phyloP scores from a whole-genome alignment of 1,140 invertebrate genomes.

The Nasonia vitripennis region DNA sequence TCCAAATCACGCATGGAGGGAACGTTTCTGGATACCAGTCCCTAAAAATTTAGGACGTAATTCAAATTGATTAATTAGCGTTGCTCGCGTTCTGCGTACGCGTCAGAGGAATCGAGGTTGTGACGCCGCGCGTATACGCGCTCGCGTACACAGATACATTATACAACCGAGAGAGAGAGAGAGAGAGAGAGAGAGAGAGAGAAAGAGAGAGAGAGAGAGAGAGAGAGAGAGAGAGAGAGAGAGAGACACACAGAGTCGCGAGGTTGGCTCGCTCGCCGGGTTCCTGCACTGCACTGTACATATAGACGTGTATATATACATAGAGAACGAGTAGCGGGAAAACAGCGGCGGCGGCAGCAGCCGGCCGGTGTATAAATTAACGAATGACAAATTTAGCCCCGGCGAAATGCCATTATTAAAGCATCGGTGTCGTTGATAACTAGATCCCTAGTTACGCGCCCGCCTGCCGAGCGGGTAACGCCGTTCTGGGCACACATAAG shows the following conservation, averaged over 20 bases:
- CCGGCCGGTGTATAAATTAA: constrained; percentile 50
- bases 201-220: no score
- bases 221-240: no score
- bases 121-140: neutral
- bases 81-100: neutral
- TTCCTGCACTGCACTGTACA: neutral
- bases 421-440: constrained; percentile 48
- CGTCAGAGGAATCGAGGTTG: neutral
- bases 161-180: neutral
- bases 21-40: neutral
- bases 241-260: no score
- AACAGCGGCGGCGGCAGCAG: neutral
- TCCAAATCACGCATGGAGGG: no score
- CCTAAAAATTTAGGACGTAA: neutral
- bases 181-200: no score
- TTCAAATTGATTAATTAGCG: constrained; percentile 44
- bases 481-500: neutral
- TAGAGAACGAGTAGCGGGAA: neutral
- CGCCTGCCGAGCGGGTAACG: neutral
- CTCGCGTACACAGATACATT: neutral
- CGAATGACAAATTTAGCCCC: constrained; percentile 51
- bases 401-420: constrained; percentile 48
- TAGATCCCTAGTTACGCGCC: constrained; percentile 43
- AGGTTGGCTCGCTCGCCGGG: neutral
- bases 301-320: neutral